Evolutionary conservation across 2,797 vertebrate species (phyloP), one percentile per base, ranked within the genome.

Genomic region (Sebastes baramenuke): DNA sequence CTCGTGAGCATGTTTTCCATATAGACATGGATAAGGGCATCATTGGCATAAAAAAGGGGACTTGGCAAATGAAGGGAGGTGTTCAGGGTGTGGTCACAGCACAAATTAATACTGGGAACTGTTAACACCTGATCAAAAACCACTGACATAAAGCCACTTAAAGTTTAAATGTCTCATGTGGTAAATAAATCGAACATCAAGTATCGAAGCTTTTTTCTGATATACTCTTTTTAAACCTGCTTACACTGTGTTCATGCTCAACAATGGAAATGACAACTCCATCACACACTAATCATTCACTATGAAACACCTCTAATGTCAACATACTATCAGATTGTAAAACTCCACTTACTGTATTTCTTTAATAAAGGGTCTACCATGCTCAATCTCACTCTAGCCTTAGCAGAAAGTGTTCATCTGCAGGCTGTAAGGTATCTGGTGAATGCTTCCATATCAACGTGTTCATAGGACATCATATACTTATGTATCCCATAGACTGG

Each of bases 351-450:
- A 9, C 46, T 80, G 56, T 11, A 54, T 36, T 68, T 83, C 58
- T 80, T 20, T 29, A 67, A 72, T 64, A 67, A 77, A 72, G 2
- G 49, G 72, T 52, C 34, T 42, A 55, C 52, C 18, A 4, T 52
- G 30, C 13, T 60, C 56, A 9, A n/a, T 62, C 24, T 54, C 34
- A 55, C 6, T 74, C 16, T 38, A 64, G 79, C 58, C 70, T 61
- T 22, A 56, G 71, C 66, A 86, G 58, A 75, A 67, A 66, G n/a
- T 3, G 62, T 2, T 67, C 71, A 60, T 78, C 67, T 84, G 76
- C 65, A 74, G 77, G 72, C 79, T 79, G 38, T 88, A 90, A 92
- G 90, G 93, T 94, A 85, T 91, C 83, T 72, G 91, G 93, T 94
- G 93, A 95, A 94, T 95, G 91, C 90, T 80, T 85, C 68, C 75